Evolutionary conservation across 2,888 invertebrate genomes (phyloP), one percentile per base, ranked within the genome.

Genomic region (Archips crataeganus): DNA sequence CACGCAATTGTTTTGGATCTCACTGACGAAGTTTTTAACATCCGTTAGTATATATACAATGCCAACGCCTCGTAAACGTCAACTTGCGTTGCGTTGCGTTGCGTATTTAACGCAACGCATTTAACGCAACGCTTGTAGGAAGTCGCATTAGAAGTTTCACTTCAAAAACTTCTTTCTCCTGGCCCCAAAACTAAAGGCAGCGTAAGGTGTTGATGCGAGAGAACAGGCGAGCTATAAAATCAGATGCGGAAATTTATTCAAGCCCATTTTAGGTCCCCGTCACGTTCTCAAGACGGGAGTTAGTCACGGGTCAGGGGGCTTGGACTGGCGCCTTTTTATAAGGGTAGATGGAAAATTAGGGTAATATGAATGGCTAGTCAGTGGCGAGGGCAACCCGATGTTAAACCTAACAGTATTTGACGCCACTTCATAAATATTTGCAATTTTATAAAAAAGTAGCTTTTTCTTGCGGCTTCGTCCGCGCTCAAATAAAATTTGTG

Each of bases 221-320:
- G 82, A 82, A 79, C 76, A 81, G 77, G 63, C 76, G 78, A 78
- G 77, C 83, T 83, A 84, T 87, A 84, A 89, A 90, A 87, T 85
- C 84, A 84, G 85, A 80, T 79, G 82, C 81, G 80, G 82, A 81
- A 81, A 83, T 80, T 80, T 82, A 83, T 82, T 83, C 82, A 78
- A 77, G 68, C 72, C 68, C 57, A 59, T 68, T 75, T 68, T 34
- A 39, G 64, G 69, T 45, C 13, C 32, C 65, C 64, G 64, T 60
- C 88, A 88, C 87, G 87, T 87, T 77, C 78, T 75, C 67, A 75
- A 79, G 82, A 83, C 83, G 57, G 79, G 65, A 75, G 82, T 89
- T 88, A 86, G 84, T 85, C 81, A 77, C 86, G 87, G 88, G 86
- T 88, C 87, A 78, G 63, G 63, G 63, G 39, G 15, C 51, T 34